These are phyloP conservation scores for Ornithorhynchus anatinus DNA, from an alignment of 2,113 vertebrate species.

Conservation along the genomic window DNA sequence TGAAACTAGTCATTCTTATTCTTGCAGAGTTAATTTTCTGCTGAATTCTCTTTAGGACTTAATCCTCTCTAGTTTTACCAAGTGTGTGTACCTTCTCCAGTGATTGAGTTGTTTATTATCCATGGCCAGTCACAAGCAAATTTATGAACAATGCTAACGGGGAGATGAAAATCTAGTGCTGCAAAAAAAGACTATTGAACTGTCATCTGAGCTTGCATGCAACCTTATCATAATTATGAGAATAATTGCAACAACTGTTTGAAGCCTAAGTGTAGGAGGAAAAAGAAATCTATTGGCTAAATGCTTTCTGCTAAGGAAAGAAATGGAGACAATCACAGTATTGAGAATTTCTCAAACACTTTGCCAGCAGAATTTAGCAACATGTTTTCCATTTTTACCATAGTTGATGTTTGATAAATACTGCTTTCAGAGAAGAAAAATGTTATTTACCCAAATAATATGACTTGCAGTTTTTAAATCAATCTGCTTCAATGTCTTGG, in stretches of 20 bases:
- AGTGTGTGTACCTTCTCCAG: background rate
- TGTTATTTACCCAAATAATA: constrained; percentile 6
- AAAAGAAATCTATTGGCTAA: constrained; percentile 24
- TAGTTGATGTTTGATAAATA: background rate
- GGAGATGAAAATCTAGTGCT: background rate
- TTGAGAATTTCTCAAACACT: constrained; percentile 10
- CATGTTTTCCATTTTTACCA: constrained; percentile 18
- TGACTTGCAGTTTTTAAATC: background rate
- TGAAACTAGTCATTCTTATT: too few species aligned
- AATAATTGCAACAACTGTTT: constrained; percentile 25
- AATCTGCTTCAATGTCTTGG: background rate
- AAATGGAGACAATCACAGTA: background rate
- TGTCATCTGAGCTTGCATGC: constrained; percentile 15
- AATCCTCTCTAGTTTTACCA: background rate
- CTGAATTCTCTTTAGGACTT: background rate
- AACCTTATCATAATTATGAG: background rate
- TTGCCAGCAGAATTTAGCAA: background rate
- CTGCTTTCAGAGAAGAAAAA: background rate
- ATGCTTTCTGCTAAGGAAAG: background rate
- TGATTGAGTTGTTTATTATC: background rate
- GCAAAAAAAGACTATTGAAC: background rate
- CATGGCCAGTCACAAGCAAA: background rate
- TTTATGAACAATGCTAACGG: fast-evolving
- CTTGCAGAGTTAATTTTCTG: background rate
- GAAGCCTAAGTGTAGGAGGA: background rate